Conservation (phyloP, 2,113 vertebrate genomes). For the Toxotes chatareus region DNA sequence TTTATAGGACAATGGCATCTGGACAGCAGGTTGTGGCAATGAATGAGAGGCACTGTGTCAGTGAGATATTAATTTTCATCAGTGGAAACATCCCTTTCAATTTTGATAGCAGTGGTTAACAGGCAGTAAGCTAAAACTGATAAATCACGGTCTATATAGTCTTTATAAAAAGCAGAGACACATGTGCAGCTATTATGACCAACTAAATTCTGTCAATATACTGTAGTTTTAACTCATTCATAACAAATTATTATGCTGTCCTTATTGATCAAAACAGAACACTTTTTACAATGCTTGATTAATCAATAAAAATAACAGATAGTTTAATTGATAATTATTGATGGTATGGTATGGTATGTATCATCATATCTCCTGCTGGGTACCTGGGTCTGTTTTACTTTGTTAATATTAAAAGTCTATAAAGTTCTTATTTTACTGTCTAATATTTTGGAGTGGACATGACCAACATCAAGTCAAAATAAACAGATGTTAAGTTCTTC, state of each 20-base stretch:
- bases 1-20: constrained; percentile 50
- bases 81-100: constrained; percentile 13
- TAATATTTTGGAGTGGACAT: background rate
- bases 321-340: background rate
- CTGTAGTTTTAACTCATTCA: background rate
- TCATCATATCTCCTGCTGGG: no score
- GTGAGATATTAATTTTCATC: constrained; percentile 24
- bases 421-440: background rate
- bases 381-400: no score
- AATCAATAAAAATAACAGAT: no score
- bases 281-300: no score
- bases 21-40: constrained; percentile 33
- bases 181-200: background rate
- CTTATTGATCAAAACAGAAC: background rate
- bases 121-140: background rate
- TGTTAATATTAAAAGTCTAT: background rate
- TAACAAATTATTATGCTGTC: background rate
- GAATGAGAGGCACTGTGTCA: background rate
- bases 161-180: no score
- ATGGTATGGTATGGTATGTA: no score
- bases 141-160: background rate
- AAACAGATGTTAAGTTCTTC: background rate
- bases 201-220: background rate
- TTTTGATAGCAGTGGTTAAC: constrained; percentile 25
- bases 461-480: background rate